These are phyloP conservation scores for Natator depressus DNA, from an alignment of 2,113 vertebrate species.

Conservation along the genomic window DNA sequence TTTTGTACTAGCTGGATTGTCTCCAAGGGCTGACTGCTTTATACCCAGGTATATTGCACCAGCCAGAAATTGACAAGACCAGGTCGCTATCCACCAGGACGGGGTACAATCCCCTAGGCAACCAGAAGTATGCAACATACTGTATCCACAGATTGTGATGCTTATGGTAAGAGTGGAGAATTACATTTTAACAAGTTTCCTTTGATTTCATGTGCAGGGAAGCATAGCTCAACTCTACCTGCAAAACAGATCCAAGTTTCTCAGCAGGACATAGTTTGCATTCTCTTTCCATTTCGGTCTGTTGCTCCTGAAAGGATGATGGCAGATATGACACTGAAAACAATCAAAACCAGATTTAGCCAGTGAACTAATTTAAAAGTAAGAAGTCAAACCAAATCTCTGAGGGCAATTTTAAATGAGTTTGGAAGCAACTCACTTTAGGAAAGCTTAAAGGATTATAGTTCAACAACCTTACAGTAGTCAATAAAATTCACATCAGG, in stretches of 20 bases:
- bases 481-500: fast-evolving
- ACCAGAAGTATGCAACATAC: background rate
- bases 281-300: background rate
- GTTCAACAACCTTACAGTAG: background rate
- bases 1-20: background rate
- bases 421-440: background rate
- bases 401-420: background rate
- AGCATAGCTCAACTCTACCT: background rate
- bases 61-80: background rate
- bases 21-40: fast-evolving
- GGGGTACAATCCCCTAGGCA: background rate
- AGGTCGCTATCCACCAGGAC: background rate
- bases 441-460: background rate
- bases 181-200: background rate
- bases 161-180: background rate
- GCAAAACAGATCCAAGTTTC: background rate
- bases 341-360: background rate
- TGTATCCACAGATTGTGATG: background rate
- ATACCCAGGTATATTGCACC: background rate
- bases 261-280: background rate
- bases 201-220: background rate
- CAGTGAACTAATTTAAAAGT: background rate
- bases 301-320: background rate
- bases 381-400: background rate
- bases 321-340: background rate